phyloP scores from a whole-genome alignment of 2,797 vertebrate genomes.

The Euthynnus affinis region DNA sequence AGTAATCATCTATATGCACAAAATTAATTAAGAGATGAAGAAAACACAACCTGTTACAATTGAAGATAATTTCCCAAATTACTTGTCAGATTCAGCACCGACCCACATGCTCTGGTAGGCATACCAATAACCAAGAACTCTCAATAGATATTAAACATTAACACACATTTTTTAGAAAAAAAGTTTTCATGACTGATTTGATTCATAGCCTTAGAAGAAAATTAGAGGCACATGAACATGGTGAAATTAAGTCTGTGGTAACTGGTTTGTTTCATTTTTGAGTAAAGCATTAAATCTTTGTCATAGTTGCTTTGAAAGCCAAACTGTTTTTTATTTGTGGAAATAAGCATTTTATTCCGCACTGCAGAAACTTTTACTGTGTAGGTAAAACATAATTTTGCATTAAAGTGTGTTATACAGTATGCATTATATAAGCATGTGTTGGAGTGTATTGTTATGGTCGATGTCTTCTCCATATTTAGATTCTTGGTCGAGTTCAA shows the following conservation, averaged over 20 bases:
- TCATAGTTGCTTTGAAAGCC: slow-evolving; percentile 3
- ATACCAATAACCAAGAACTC: background rate
- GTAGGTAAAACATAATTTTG: background rate
- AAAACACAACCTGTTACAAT: background rate
- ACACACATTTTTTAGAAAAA: background rate
- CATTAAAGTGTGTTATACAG: background rate
- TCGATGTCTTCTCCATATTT: slow-evolving; percentile 52
- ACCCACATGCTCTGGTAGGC: background rate
- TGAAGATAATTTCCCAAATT: background rate
- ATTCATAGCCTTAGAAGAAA: background rate
- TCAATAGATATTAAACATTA: background rate
- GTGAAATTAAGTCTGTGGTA: background rate
- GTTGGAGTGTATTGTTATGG: slow-evolving; percentile 21
- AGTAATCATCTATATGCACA: background rate
- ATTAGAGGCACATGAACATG: slow-evolving; percentile 1
- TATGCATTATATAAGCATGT: slow-evolving; percentile 13
- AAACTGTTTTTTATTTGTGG: background rate
- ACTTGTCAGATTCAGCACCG: background rate
- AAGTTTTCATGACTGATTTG: background rate
- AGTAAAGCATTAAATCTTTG: background rate
- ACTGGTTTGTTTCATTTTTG: background rate
- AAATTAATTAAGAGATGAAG: background rate
- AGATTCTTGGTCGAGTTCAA: slow-evolving; percentile 99
- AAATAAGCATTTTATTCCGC: background rate
- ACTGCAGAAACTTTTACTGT: background rate